A percentile compares a stretch with the other conserved stretches of the same genome.
These are phyloP conservation scores for Nymphalis urticae DNA, from an alignment of 2,888 invertebrate genomes.

Conservation along the genomic window DNA sequence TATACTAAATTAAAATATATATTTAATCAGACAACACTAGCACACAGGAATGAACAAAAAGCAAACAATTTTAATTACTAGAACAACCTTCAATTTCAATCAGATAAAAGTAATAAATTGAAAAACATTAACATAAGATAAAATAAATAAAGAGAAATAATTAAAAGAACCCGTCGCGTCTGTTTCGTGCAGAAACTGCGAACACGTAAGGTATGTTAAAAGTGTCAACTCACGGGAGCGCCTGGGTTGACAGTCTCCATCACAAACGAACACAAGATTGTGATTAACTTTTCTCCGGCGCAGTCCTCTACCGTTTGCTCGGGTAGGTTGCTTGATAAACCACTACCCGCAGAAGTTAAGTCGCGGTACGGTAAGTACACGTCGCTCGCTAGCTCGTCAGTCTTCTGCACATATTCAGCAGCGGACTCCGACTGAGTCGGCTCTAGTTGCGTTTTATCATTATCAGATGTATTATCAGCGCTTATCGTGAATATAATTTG, in stretches of 20 bases:
- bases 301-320: background rate
- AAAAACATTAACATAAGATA: background rate
- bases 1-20: no score
- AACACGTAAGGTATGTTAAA: no score
- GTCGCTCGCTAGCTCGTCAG: background rate
- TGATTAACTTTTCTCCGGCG: background rate
- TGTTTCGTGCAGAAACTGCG: no score
- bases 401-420: background rate
- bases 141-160: background rate
- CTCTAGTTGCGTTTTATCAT: background rate
- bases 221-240: no score
- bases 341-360: no score
- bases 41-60: background rate
- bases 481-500: constrained; percentile 31
- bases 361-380: background rate
- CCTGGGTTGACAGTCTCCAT: no score
- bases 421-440: constrained; percentile 3
- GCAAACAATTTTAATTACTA: background rate
- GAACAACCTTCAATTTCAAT: background rate
- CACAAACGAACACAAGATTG: no score
- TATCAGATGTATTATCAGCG: constrained; percentile 29
- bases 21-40: background rate
- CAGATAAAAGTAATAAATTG: constrained; percentile 8
- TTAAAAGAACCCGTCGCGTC: background rate
- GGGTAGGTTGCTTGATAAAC: no score